Evolutionary conservation across 2,888 invertebrate genomes (phyloP), one percentile per base, ranked within the genome.

Genomic region (Ophion ellenae): DNA sequence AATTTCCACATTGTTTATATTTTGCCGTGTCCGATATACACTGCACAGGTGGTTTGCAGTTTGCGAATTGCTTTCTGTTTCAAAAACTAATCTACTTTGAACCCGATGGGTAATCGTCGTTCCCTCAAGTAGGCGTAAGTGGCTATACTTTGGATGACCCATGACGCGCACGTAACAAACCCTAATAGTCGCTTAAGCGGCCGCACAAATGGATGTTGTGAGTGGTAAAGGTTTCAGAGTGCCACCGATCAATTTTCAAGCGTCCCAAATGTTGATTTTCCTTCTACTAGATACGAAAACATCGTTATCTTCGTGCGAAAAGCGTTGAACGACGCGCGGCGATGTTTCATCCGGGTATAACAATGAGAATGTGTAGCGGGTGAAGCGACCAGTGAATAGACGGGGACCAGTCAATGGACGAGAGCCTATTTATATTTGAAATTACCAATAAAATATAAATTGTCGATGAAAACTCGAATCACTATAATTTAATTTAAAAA

Each of bases 131-230:
- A 63, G 73, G 36, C 14, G 59, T 28, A 59, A 59, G 36, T 73
- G 73, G 20, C 36, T 61, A 20, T 2, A 28, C 9, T 28, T 70
- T 24, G 73, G 40, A 57, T 40, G 59, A 36, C 63, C 61, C 47
- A 74, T 76, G 70, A 69, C 70, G 47, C 70, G 64, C 76, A 9
- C 63, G 82, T 69, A 82, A 76, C 71, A 76, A 76, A 76, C 57
- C 70, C 70, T 82, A 82, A 82, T 77, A 82, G 76, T 40, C 82
- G 71, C 28, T 82, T 71, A 76, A 71, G 63, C 63, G 82, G 64
- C n/a, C n/a, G n/a, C 63, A 36, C 45, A 63, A 74, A 63, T 63
- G 40, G 17, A 63, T 63, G 63, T 63, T 63, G 45, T 28, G 61
- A 45, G 63, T 45, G 45, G 24, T 10, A 11, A 45, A 63, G 36